Evolutionary conservation across 2,113 vertebrate species (phyloP).

Genomic region (Ammospiza caudacuta): DNA sequence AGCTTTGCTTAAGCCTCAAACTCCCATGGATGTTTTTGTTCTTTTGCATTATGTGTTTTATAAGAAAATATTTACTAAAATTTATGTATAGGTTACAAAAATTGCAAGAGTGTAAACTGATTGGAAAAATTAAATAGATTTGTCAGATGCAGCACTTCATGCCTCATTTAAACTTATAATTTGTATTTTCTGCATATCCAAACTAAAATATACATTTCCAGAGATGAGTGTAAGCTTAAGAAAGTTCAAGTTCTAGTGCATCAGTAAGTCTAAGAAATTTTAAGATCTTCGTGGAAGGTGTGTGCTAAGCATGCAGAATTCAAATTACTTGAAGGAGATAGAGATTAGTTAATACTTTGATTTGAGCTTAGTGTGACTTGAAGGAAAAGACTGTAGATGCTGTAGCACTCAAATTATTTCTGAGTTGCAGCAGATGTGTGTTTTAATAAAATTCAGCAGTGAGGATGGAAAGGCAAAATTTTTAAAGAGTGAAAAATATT

Average conservation of each 20-base stretch:
- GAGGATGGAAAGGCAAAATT: neutral
- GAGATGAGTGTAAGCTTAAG: neutral
- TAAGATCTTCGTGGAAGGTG: neutral
- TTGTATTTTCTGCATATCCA: neutral
- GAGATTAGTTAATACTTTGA: neutral
- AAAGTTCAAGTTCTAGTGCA: neutral
- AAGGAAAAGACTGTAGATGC: neutral
- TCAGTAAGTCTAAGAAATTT: neutral
- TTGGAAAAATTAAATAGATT: neutral
- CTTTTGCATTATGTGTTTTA: neutral
- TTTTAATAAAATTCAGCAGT: neutral
- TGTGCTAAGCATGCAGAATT: neutral
- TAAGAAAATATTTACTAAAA: neutral
- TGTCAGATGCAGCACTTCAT: neutral
- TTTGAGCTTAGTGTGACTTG: neutral
- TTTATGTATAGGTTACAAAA: neutral
- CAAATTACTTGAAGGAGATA: neutral
- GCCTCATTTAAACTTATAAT: neutral
- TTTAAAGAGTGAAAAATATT: neutral
- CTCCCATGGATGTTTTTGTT: neutral
- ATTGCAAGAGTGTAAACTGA: neutral
- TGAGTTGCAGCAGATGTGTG: neutral
- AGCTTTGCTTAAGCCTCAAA: neutral
- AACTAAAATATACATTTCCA: neutral
- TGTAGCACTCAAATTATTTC: neutral